These are phyloP conservation scores for Nycticorax nycticorax DNA, from an alignment of 2,113 vertebrate genomes.

Conservation along the genomic window DNA sequence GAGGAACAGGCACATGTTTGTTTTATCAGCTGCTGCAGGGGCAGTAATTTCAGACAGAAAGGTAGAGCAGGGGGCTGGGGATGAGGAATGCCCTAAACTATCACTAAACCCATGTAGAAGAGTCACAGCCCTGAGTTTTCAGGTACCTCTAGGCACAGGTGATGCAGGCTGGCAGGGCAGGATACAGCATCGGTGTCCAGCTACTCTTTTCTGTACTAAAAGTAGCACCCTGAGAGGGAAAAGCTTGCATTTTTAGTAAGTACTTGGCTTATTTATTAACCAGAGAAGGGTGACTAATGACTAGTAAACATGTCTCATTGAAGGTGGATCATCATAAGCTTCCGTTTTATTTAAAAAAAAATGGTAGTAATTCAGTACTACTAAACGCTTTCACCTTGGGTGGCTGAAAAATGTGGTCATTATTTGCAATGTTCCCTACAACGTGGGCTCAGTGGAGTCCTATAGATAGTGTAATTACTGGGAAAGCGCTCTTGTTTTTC, in stretches of 20 bases:
- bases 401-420: neutral
- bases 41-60: neutral
- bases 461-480: neutral
- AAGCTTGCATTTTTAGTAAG: neutral
- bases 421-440: neutral
- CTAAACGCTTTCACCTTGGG: neutral
- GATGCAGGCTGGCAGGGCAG: neutral
- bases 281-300: neutral
- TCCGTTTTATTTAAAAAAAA: neutral
- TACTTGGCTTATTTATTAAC: neutral
- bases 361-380: neutral
- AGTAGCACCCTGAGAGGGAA: neutral
- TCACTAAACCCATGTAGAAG: neutral
- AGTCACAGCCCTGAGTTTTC: neutral
- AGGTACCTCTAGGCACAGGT: neutral
- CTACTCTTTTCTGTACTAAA: neutral
- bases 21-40: neutral
- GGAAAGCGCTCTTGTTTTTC: neutral
- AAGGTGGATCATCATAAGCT: neutral
- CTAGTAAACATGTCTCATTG: neutral
- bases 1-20: rapidly evolving
- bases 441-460: neutral
- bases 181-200: neutral
- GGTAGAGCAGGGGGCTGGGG: neutral
- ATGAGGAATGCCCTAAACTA: neutral